A percentile compares a stretch with the other conserved stretches of the same genome.
Evolutionary conservation across 2,113 vertebrate genomes (phyloP).

Genomic region (Bubo scandiacus): DNA sequence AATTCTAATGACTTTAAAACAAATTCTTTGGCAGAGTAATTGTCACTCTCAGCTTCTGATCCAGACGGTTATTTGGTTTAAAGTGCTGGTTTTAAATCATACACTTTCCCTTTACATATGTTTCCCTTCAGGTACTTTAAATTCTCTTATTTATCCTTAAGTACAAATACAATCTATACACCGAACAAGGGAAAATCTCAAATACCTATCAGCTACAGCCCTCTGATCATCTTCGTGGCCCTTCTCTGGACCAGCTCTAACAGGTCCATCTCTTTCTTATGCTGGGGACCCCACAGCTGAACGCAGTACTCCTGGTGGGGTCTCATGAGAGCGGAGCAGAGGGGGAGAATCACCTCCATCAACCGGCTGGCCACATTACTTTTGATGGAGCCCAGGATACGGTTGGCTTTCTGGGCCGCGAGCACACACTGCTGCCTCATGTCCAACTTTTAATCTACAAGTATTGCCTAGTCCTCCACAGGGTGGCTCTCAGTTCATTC

Average conservation of each 20-base stretch:
- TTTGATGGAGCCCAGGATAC: background rate
- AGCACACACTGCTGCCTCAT: background rate
- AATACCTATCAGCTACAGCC: background rate
- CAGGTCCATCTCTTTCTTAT: no score
- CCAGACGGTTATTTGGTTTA: background rate
- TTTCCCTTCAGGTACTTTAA: background rate
- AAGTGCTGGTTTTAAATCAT: background rate
- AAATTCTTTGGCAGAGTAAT: background rate
- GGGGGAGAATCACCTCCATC: background rate
- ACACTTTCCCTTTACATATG: background rate
- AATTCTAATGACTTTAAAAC: background rate
- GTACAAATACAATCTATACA: background rate
- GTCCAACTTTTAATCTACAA: background rate
- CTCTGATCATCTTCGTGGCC: background rate
- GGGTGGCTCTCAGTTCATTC: background rate
- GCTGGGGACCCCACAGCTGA: background rate
- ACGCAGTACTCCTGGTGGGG: background rate
- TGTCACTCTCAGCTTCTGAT: background rate
- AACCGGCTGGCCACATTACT: accelerated
- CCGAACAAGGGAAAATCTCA: background rate
- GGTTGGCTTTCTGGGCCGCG: background rate
- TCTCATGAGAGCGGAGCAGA: background rate
- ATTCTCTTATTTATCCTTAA: background rate
- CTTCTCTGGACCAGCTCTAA: background rate
- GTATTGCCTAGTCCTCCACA: background rate